phyloP scores from a whole-genome alignment of 2,797 vertebrate genomes.

The Melanotaenia trifasciata region DNA sequence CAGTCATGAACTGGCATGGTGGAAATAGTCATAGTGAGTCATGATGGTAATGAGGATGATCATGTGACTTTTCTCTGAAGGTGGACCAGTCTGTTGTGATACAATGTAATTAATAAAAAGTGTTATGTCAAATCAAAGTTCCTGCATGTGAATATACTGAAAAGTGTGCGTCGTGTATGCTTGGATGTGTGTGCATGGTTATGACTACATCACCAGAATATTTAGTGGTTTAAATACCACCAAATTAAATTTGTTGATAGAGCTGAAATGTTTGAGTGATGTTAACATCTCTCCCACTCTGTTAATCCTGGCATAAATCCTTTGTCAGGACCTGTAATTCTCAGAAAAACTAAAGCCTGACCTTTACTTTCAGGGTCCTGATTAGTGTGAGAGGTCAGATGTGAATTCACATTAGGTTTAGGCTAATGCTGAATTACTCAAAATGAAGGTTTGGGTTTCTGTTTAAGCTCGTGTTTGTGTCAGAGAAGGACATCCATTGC shows the following conservation, averaged over 20 bases:
- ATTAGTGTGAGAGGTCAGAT: too few relatives aligned
- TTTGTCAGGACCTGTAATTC: neutral
- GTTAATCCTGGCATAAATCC: conserved; percentile 46
- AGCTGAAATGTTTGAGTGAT: conserved; percentile 46
- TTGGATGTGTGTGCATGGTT: neutral
- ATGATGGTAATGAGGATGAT: conserved; percentile 55
- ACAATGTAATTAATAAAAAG: conserved; percentile 96
- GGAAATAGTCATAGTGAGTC: conserved; percentile 56
- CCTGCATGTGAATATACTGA: conserved; percentile 40
- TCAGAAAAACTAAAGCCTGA: too few relatives aligned
- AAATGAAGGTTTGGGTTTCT: neutral
- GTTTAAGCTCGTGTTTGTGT: too few relatives aligned
- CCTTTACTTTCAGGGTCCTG: too few relatives aligned
- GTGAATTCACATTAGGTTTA: too few relatives aligned
- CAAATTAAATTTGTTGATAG: conserved; percentile 52
- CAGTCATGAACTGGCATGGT: conserved; percentile 45
- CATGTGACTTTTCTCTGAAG: conserved; percentile 76
- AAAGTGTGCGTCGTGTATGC: conserved; percentile 46
- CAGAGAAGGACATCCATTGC: too few relatives aligned
- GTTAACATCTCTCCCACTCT: conserved; percentile 33
- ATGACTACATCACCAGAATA: neutral
- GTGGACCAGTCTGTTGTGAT: conserved; percentile 92
- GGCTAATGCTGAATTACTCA: neutral
- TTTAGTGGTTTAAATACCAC: neutral
- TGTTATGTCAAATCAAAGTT: conserved; percentile 85